Base-by-base conservation (phyloP, 2,888 invertebrate species). In the Temnothorax unifasciatus region DNA sequence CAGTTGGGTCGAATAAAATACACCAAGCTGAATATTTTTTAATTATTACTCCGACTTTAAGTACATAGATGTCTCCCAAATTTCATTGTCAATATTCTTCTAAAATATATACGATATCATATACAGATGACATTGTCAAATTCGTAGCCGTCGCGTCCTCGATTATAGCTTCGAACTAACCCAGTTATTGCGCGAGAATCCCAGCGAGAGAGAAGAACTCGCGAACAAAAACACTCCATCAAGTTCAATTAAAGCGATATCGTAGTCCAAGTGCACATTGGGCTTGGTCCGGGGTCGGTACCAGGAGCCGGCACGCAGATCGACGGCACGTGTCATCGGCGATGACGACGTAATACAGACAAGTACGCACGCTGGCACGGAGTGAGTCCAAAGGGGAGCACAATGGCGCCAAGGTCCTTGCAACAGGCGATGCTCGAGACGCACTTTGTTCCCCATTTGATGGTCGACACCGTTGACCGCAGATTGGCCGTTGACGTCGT, bases 401-500 rank as follows among this genome's bases (percentile, higher is more conserved):
- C 88, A 89, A 88, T 86, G 90, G 83, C 82, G 74, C 66, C 84
- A 85, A 68, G 77, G 74, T 79, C 82, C 64, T 59, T 52, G 44
- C 66, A 3, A n/a, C 73, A 44, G n/a, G 18, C 71, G 57, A 52
- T 75, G 66, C 57, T 41, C 44, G 59, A 50, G 52, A 50, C 68
- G 84, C 82, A 81, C 61, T 87, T 89, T 89, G 86, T 90, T 87
- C 87, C 82, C 84, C 89, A 92, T 93, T 68, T 68, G 66, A 68
- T 92, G 86, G 89, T 13, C 71, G 69, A 44, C 71, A 69, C 15
- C 29, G 44, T 18, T 66, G 83, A 82, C 83, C 82, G 75, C 86
- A 77, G 85, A 90, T 91, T 88, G 89, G 81, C 91, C 90, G 92
- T 93, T 92, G 92, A 93, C 91, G 91, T 88, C 76, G 82, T 69